phyloP scores from a whole-genome alignment of 2,797 vertebrate species.

The Falco berigora region DNA sequence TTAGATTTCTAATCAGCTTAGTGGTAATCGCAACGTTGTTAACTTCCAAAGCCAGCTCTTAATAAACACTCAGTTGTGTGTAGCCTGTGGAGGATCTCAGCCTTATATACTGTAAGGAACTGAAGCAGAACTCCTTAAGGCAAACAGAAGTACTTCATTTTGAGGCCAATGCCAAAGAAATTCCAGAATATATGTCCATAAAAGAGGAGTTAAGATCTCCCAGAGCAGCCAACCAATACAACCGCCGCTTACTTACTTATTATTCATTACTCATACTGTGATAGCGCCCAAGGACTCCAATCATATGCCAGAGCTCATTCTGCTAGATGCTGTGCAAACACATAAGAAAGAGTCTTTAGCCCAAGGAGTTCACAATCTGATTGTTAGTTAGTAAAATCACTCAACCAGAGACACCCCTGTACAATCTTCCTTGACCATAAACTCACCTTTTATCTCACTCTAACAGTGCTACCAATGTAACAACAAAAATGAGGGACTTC shows the following conservation, averaged over 20 bases:
- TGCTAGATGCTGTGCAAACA: neutral
- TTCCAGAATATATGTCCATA: neutral
- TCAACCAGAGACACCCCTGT: neutral
- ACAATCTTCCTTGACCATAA: neutral
- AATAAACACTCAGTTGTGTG: neutral
- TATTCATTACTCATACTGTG: neutral
- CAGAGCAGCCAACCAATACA: neutral
- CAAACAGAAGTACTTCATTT: constrained; percentile 1
- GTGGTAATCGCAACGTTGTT: neutral
- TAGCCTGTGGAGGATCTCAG: neutral
- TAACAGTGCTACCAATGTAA: neutral
- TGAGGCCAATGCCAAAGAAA: neutral
- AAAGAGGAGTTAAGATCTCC: constrained; percentile 6
- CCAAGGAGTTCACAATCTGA: neutral
- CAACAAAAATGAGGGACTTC: neutral
- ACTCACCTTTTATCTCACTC: neutral
- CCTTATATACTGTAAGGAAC: neutral
- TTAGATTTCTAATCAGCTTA: neutral
- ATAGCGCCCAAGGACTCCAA: neutral
- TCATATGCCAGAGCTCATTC: neutral
- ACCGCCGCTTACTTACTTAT: neutral
- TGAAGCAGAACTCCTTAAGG: constrained; percentile 11
- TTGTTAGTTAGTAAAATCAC: neutral
- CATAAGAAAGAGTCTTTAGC: neutral
- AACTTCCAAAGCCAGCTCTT: neutral